Base-by-base conservation (phyloP, 2,113 vertebrate genomes). In the Sturnus vulgaris region DNA sequence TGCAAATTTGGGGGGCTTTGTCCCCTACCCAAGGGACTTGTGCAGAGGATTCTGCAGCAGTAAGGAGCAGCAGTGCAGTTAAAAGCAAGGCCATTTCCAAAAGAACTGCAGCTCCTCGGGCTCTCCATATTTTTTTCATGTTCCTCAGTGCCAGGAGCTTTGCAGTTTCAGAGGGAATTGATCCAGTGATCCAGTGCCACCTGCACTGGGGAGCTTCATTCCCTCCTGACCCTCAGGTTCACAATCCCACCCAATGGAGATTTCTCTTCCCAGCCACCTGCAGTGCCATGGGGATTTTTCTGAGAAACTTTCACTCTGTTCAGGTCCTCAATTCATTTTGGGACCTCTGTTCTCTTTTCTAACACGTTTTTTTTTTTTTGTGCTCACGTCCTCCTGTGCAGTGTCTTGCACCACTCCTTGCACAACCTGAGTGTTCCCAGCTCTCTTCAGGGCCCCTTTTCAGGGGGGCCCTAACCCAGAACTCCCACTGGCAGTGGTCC, bases 341-440 rank as follows among this genome's bases (percentile, higher is more conserved):
- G 33, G 22, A 35, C 9, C 13, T 71, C 15, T 6, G 5, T 4
- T 68, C 25, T 81, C 13, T 72, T 39, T 55, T 4, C 11, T 5
- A 37, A 7, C 15, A 35, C 35, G 10, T 52, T 5, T 70, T 60
- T 50, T 33, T 52, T 30, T 37, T 37, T 37, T 37, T 24, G 44
- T 11, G 46, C 3, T 39, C 24, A 21, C 2, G 3, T 18, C 35
- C 13, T 49, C 56, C 47, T 1, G 11, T 37, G 68, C 46, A 42
- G 49, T 71, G 6, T 8, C 59, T 11, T 15, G 47, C 5, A 31
- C 15, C 57, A 11, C 50, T 71, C 25, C 8, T 40, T 13, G 5
- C 11, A 15, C 52, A 68, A 10, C 15, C 40, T 4, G 21, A 77
- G 25, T 0, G 1, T 1, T 76, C 61, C 5, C 3, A 42, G 46